Conservation (phyloP, 2,797 vertebrate genomes). For the Discoglossus pictus region DNA sequence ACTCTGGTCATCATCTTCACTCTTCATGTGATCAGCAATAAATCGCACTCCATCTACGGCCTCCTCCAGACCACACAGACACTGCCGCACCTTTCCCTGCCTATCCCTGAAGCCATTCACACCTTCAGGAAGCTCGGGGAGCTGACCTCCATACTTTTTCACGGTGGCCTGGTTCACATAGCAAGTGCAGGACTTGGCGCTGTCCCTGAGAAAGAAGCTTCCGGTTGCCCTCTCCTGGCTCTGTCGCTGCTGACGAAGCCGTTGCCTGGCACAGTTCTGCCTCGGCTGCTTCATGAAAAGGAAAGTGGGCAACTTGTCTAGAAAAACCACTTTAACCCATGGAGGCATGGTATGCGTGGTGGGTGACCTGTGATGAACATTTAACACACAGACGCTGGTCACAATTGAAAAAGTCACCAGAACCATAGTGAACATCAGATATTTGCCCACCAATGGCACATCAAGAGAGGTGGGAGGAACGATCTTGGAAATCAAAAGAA, state of each 20-base stretch:
- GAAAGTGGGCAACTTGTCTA: constrained; percentile 86
- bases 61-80: constrained; percentile 62
- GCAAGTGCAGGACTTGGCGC: constrained; percentile 75
- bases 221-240: constrained; percentile 63
- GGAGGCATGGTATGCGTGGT: constrained; percentile 96
- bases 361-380: constrained; percentile 93
- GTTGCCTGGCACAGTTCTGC: constrained; percentile 86
- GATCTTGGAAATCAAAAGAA: constrained; percentile 95
- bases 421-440: constrained; percentile 98
- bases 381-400: constrained; percentile 93
- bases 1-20: constrained; percentile 93
- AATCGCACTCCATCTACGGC: constrained; percentile 72
- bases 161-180: constrained; percentile 83
- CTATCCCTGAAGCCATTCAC: constrained; percentile 78
- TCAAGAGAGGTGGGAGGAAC: constrained; percentile 93
- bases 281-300: constrained; percentile 93
- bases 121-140: constrained; percentile 62
- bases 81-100: constrained; percentile 68
- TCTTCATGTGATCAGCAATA: constrained; percentile 92
- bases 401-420: constrained; percentile 96
- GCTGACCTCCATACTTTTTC: constrained; percentile 76
- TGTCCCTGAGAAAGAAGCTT: constrained; percentile 66
- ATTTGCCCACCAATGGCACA: constrained; percentile 94
- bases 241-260: constrained; percentile 79
- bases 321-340: constrained; percentile 91